Percentiles rank a stretch among this genome's conserved stretches.
Evolutionary conservation across 2,113 vertebrate species (phyloP).

Genomic region (Scolopax mira): DNA sequence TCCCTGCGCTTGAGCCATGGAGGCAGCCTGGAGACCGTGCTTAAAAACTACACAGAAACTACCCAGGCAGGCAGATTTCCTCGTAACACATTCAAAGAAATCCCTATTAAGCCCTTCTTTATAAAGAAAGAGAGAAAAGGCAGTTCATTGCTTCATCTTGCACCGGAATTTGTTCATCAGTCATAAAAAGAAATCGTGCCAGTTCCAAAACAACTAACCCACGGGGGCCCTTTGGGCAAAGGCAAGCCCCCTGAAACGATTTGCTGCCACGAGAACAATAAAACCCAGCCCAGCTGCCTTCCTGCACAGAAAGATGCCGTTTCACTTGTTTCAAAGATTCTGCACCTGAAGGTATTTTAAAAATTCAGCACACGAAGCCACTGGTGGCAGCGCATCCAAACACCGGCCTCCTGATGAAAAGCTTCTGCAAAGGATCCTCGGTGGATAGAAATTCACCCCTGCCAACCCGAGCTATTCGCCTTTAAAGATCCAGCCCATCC

Average conservation of each 20-base stretch:
- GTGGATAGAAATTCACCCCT: not conserved
- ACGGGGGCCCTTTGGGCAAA: not conserved
- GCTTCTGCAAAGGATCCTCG: not conserved
- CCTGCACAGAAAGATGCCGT: not conserved
- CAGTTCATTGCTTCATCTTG: not conserved
- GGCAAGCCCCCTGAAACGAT: not conserved
- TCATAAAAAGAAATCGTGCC: not conserved
- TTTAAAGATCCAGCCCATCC: not conserved
- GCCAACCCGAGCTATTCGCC: not conserved
- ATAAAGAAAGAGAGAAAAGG: not conserved
- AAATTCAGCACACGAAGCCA: not conserved
- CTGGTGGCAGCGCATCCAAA: not conserved
- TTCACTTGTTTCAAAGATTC: not conserved
- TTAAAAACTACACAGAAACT: not conserved
- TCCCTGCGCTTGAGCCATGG: not conserved
- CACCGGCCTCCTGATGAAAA: not conserved
- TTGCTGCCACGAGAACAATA: not conserved
- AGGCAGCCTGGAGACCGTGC: not conserved
- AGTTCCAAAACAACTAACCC: not conserved
- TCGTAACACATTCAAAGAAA: not conserved
- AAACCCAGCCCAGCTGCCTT: not conserved
- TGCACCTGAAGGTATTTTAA: not conserved
- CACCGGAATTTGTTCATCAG: not conserved
- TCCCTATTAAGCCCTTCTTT: not conserved
- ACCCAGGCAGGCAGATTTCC: not conserved